Percentiles rank a stretch among this genome's conserved stretches.
phyloP scores from a whole-genome alignment of 2,888 invertebrate genomes.

The Drosophila fulvimacula region DNA sequence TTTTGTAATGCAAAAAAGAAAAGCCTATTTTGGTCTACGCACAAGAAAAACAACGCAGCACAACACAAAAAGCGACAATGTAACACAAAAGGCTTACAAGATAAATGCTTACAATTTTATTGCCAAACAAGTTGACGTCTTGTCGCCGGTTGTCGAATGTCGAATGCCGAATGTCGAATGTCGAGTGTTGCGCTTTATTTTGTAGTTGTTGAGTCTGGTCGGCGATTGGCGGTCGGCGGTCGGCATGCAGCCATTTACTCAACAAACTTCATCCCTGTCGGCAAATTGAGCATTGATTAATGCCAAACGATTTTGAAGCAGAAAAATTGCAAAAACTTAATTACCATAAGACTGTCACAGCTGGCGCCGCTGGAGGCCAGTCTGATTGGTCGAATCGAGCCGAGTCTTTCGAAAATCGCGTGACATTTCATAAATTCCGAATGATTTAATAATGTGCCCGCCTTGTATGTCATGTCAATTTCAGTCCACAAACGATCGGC shows the following conservation, averaged over 20 bases:
- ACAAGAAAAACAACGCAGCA: slow-evolving; percentile 40
- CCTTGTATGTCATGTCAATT: slow-evolving; percentile 22
- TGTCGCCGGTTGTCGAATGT: slow-evolving; percentile 49
- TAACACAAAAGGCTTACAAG: slow-evolving; percentile 57
- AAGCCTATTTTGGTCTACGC: slow-evolving; percentile 71
- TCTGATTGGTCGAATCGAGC: slow-evolving; percentile 44
- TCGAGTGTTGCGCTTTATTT: not conserved
- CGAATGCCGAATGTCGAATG: slow-evolving; percentile 13
- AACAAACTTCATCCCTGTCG: slow-evolving; percentile 65
- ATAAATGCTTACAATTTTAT: slow-evolving; percentile 81
- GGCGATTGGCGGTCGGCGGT: slow-evolving; percentile 15
- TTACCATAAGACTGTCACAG: slow-evolving; percentile 73
- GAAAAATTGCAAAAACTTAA: slow-evolving; percentile 60
- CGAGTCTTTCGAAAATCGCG: slow-evolving; percentile 76
- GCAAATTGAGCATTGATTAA: slow-evolving; percentile 65
- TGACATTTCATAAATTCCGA: slow-evolving; percentile 65
- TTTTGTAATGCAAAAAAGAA: slow-evolving; percentile 78
- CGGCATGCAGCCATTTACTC: slow-evolving; percentile 43
- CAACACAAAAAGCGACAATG: slow-evolving; percentile 33
- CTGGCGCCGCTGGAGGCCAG: slow-evolving; percentile 66
- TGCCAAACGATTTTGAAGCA: slow-evolving; percentile 43
- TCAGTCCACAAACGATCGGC: slow-evolving; percentile 59
- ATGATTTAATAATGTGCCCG: slow-evolving; percentile 66
- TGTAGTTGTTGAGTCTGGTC: not conserved
- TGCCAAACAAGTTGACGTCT: slow-evolving; percentile 74